Base-by-base conservation (phyloP, 2,888 invertebrate species). In the Acanthoscelides obtectus region DNA sequence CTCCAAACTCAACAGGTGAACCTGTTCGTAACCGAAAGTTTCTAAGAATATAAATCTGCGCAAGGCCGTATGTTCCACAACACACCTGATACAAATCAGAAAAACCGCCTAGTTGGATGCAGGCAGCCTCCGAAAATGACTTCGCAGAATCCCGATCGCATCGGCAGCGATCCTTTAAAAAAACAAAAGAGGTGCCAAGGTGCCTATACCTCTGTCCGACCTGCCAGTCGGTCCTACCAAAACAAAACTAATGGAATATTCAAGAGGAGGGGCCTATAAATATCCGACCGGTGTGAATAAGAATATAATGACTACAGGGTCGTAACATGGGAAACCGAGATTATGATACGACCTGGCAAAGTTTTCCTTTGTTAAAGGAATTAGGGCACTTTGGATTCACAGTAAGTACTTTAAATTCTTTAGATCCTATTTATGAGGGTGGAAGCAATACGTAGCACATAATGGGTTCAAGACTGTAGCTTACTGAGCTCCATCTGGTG, bases 171-270 rank as follows among this genome's bases (percentile, higher is more conserved):
- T 45, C 45, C 45, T 45, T 25, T 45, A 45, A 45, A 45, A 45
- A 45, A 45, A 45, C 45, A 45, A 45, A 45, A 45, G 45, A 45
- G 45, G 45, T 45, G 45, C 45, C 45, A 45, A 45, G 45, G 45
- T 45, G 45, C 45, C 45, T 45, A 17, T 45, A 45, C 45, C 45
- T 45, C 45, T 3, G 8, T 45, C 45, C 45, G 17, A 45, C 20
- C 67, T 64, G 21, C 20, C 22, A n/a, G n/a, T n/a, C 25, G n/a
- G 66, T 67, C 71, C 73, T 71, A 73, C 68, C 64, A 73, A 71
- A 73, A 71, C 73, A 73, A 63, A 27, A 69, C 71, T n/a, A 70
- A 68, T 72, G 72, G 70, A 70, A 69, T 70, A 69, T 72, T 66
- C 70, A 66, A 45, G 67, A 27, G 64, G 69, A 66, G 70, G 66